Conservation (phyloP, 2,797 vertebrate genomes). For the Acrossocheilus wenchowensis region DNA sequence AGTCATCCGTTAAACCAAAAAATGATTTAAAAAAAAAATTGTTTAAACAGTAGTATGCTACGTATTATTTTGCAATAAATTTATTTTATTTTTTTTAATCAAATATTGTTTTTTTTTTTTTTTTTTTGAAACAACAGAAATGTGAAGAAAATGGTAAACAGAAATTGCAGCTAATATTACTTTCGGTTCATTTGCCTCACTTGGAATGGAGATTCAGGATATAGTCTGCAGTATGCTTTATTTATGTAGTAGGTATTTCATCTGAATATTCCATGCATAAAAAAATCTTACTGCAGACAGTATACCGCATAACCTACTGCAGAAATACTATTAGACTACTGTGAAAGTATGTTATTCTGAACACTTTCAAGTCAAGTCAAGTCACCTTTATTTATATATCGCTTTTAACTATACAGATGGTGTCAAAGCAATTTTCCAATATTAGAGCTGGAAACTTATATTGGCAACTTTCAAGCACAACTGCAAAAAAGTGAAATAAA, state of each 20-base stretch:
- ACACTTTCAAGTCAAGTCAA: not conserved
- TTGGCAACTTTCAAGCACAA: not conserved
- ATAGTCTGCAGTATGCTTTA: not conserved
- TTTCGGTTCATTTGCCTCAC: not conserved
- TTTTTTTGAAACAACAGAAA: not conserved
- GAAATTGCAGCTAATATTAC: not conserved
- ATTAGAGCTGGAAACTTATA: too few species aligned
- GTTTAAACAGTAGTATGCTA: too few species aligned
- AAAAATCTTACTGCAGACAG: not conserved
- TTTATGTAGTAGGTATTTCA: not conserved
- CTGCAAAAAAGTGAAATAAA: not conserved
- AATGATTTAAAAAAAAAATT: too few species aligned
- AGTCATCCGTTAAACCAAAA: not conserved
- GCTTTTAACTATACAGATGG: too few species aligned
- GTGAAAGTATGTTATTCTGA: not conserved
- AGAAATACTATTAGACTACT: not conserved
- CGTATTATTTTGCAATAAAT: too few species aligned
- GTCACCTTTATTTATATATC: too few species aligned
- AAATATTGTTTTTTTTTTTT: not conserved
- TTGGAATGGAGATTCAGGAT: not conserved
- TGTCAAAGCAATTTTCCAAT: too few species aligned
- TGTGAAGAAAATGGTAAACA: not conserved
- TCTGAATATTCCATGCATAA: not conserved
- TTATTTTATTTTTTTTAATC: not conserved
- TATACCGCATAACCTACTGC: not conserved